Base-by-base conservation (phyloP, 1,140 invertebrate genomes). In the Anadara kagoshimensis region DNA sequence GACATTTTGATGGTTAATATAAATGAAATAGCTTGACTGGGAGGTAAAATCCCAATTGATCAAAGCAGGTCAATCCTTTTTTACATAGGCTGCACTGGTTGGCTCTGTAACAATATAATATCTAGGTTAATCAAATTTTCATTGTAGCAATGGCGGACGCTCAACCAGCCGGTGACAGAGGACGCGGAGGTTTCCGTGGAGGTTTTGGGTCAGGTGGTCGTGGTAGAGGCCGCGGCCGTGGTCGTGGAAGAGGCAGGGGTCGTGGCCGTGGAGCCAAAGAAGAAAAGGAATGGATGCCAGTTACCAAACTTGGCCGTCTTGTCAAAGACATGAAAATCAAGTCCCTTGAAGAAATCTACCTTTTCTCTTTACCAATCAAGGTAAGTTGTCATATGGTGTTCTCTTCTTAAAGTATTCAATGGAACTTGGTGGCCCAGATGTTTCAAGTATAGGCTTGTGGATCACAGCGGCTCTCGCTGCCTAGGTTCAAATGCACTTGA, bases 301-400 rank as follows among this genome's bases (percentile, higher is more conserved):
- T 99, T 0, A 99, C 98, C 65, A 99, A 99, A 87, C 92, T 99
- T 10, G 98, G 98, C 10, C 95, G 98, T 85, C 90, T 99, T 20
- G 98, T 99, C 0, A 94, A 96, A 78, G 98, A 99, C 88, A 95
- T 95, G 69, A 99, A 99, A 90, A 99, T 99, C 80, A 93, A 94
- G 72, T 94, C 94, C 41, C 90, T 99, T n/a, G 98, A 99, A 91
- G 97, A 99, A 87, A 99, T 99, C 83, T 99, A 99, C 85, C 92
- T 99, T 44, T 99, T 98, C 91, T 99, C 98, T 59, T 90, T 99
- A 11, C 98, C 98, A 18, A 99, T 99, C 86, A 99, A 99, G 93
- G 93, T 93, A 78, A 18, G 43, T 63, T 2, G 10, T 36, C 7
- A 36, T 36, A n/a, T n/a, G n/a, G n/a, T n/a, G n/a, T n/a, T n/a